Conservation (phyloP, 2,797 vertebrate species). For the Syngnathus acus region DNA sequence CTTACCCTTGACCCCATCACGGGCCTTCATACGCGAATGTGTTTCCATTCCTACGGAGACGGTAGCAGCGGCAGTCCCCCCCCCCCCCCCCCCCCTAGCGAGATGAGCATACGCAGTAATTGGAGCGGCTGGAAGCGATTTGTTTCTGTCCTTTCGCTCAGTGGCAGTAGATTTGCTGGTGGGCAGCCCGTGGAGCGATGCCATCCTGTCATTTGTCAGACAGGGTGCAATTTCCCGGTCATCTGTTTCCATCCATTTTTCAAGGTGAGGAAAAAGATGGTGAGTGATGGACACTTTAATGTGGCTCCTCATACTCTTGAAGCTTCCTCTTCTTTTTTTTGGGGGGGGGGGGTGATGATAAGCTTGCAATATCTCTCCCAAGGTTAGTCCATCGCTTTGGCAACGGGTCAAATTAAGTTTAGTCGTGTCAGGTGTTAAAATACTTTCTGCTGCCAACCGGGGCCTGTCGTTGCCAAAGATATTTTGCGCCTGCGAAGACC, state of each 20-base stretch:
- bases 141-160: conserved; percentile 52
- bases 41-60: conserved; percentile 37
- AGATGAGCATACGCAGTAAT: conserved; percentile 56
- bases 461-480: background rate
- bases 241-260: conserved; percentile 59
- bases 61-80: conserved; percentile 15
- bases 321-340: conserved; percentile 7
- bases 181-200: conserved; percentile 51
- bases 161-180: conserved; percentile 51
- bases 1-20: conserved; percentile 54
- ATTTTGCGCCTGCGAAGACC: background rate
- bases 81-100: conserved; percentile 29
- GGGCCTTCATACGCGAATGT: conserved; percentile 27
- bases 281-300: conserved; percentile 49
- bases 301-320: conserved; percentile 25
- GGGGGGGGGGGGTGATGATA: background rate
- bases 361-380: background rate
- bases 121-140: conserved; percentile 56
- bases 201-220: conserved; percentile 62
- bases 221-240: conserved; percentile 58
- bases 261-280: conserved; percentile 37
- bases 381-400: background rate
- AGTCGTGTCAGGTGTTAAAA: background rate
- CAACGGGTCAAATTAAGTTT: background rate
- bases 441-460: background rate